Evolutionary conservation across 92 coral and sea anemone genomes (phyloP), one percentile per base, ranked within the genome.

Genomic region (Diadumene lineata): DNA sequence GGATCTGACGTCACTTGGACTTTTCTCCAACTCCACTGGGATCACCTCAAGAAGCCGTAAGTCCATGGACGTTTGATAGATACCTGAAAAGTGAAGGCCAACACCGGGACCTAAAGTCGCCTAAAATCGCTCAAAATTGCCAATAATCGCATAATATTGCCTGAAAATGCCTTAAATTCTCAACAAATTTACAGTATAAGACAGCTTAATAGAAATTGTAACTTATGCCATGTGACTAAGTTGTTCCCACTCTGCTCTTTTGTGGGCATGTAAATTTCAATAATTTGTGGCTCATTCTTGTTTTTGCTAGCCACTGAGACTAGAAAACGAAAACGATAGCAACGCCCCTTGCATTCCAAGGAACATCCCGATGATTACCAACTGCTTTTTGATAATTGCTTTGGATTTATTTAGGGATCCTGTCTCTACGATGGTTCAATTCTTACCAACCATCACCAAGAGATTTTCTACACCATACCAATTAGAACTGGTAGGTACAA

Each of bases 1-100:
- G 99, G 99, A 13, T 87, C 87, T 29, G 89, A 92, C 64, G 77
- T 96, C 34, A 82, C 97, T 28, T 96, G 99, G 99, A 80, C 76
- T 31, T 86, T 86, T 77, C n/a, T 96, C 1, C 83, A 86, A 67
- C 84, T 82, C 17, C 81, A 86, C 66, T 96, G 99, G 99, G 66
- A 76, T 11, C 38, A 28, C 18, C 72, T 94, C n/a, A 56, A 78
- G 55, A 48, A 86, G 69, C 83, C 73, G 98, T 94, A 78, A 83
- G 92, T 27, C 11, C 58, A 53, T 53, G 10, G 48, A 4, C 13
- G 13, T 38, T 38, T 38, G 48, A 4, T 6, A 38, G 6, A 4
- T 38, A 4, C 13, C 6, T 38, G 48, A 6, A 13, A 38, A 38
- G 6, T 38, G 48, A 38, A 13, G 6, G 13, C 6, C 48, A 4